A percentile compares a stretch with the other conserved stretches of the same genome.
Evolutionary conservation across 2,797 vertebrate species (phyloP).

Genomic region (Acanthis flammea): DNA sequence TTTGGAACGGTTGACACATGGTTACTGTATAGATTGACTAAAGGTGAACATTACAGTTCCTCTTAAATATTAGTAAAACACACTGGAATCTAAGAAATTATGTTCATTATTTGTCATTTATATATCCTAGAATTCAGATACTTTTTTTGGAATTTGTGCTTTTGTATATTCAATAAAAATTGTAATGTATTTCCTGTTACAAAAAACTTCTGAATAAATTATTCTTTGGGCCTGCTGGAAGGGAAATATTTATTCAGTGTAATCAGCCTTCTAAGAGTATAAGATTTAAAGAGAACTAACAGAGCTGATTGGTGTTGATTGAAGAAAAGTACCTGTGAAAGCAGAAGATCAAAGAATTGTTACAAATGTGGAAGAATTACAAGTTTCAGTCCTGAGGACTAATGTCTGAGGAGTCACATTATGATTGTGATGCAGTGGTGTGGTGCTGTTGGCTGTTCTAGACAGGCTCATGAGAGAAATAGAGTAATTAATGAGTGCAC

Average conservation of each 20-base stretch:
- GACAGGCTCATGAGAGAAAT: not conserved
- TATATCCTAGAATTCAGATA: not conserved
- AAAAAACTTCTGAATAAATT: not conserved
- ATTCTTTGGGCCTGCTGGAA: not conserved
- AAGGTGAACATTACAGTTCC: slow-evolving; percentile 76
- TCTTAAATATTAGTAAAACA: not conserved
- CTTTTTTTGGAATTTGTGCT: not conserved
- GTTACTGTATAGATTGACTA: slow-evolving; percentile 90
- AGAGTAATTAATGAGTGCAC: not conserved
- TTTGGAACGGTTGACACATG: slow-evolving; percentile 95
- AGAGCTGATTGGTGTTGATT: not conserved
- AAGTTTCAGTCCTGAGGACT: not conserved
- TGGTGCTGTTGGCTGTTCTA: not conserved
- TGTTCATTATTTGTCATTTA: not conserved
- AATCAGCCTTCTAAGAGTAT: not conserved
- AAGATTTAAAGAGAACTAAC: not conserved
- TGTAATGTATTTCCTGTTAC: not conserved
- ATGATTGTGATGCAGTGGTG: not conserved
- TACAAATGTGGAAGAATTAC: not conserved
- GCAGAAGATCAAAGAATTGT: not conserved
- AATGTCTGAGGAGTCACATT: not conserved
- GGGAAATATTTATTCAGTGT: not conserved
- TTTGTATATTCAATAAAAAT: not conserved
- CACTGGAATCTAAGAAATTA: not conserved
- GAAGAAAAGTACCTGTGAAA: not conserved